Base-by-base conservation (phyloP, 2,888 invertebrate species). In the Tetranychus truncatus region DNA sequence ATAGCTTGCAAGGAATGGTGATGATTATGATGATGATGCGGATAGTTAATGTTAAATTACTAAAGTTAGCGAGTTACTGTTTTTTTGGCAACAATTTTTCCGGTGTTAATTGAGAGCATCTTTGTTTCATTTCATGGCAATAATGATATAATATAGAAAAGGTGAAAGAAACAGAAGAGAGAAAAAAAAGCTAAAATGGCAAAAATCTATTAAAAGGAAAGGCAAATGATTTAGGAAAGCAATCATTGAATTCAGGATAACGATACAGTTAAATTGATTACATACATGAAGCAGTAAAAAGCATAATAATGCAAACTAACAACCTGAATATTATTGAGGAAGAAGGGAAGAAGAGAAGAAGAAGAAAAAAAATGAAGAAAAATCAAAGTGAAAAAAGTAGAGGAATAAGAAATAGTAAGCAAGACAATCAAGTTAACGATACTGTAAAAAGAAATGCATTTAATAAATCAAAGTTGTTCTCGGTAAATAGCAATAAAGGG, bases 401-500 rank as follows among this genome's bases (percentile, higher is more conserved):
- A 73, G 15, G n/a, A 44, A 44, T 21, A n/a, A 20, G 21, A 21
- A 18, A 15, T 18, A 1, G 11, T 18, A 24, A 45, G 45, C 45
- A 55, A 73, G 44, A 73, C 46, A 66, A 73, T 34, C 55, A 55
- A 55, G 55, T 55, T 24, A 69, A 69, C 69, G 69, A 69, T 20
- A 24, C n/a, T 24, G 69, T 69, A 69, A 69, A 34, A 69, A 24
- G 69, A 15, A 69, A 20, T 20, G 21, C 69, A 69, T 69, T 20
- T 24, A 24, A 24, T 24, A 69, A 11, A 9, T 11, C 9, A n/a
- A 20, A n/a, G 9, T 11, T 18, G 9, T 15, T 24, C 21, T 24
- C 6, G 11, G 69, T 69, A n/a, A 20, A 20, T 15, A n/a, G 24
- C 21, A 69, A 69, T 69, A 24, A 69, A 24, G 21, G 21, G 21